Evolutionary conservation across 2,113 vertebrate species (phyloP).

Genomic region (Erythrolamprus reginae): DNA sequence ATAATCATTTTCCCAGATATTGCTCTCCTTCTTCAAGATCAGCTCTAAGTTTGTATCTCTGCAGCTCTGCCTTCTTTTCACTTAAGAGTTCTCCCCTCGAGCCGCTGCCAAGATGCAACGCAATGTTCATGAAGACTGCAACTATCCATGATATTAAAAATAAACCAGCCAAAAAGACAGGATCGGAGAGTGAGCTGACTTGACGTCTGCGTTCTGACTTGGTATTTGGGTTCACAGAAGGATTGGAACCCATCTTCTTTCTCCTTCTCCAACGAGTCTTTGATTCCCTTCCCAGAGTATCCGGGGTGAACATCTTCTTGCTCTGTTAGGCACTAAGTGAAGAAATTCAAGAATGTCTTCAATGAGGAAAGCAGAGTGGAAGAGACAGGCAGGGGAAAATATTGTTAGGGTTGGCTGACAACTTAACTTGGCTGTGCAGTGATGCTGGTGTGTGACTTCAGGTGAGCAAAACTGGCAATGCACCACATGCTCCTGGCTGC

Average conservation of each 20-base stretch:
- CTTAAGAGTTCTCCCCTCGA: not conserved
- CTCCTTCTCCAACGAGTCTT: not conserved
- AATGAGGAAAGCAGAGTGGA: not conserved
- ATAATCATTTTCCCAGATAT: not conserved
- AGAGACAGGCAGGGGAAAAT: no score
- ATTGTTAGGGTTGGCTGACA: not conserved
- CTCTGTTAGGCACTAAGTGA: not conserved
- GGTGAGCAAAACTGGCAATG: not conserved
- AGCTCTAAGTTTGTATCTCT: not conserved
- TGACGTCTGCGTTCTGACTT: not conserved
- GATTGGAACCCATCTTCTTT: not conserved
- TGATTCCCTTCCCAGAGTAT: not conserved
- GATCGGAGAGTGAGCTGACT: not conserved
- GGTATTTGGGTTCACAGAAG: not conserved
- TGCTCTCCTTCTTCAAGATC: not conserved
- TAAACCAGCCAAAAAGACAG: not conserved
- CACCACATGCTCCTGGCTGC: not conserved
- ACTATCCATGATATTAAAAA: not conserved
- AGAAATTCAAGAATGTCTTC: not conserved
- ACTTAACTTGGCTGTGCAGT: not conserved
- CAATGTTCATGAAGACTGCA: not conserved
- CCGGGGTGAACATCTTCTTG: not conserved
- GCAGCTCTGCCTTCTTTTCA: not conserved
- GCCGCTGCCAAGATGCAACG: not conserved
- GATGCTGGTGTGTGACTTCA: not conserved